phyloP scores from a whole-genome alignment of 1,140 invertebrate genomes.

The Heliconius himera region DNA sequence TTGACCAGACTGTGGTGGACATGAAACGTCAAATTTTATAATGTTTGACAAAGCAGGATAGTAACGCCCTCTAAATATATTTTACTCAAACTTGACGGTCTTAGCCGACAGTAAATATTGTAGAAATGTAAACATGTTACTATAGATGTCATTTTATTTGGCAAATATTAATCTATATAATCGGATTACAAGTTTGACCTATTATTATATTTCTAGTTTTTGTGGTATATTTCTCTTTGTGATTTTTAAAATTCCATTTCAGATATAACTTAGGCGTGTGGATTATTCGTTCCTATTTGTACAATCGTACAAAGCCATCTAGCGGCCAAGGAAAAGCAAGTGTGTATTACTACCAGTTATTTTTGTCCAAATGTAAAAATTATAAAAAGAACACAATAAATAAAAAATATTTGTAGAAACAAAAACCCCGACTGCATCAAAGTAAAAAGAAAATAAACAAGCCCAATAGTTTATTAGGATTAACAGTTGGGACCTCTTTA shows the following conservation, averaged over 20 bases:
- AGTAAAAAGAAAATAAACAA: too few relatives aligned
- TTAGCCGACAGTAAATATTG: not conserved
- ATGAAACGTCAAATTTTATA: conserved; percentile 43
- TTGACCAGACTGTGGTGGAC: conserved; percentile 53
- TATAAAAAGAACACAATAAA: too few relatives aligned
- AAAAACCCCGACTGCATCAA: too few relatives aligned
- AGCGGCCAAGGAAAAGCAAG: not conserved
- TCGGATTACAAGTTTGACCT: not conserved
- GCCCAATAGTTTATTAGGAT: too few relatives aligned
- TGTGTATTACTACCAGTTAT: not conserved
- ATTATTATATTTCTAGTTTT: not conserved
- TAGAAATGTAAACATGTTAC: not conserved
- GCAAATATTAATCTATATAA: not conserved
- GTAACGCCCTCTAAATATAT: conserved; percentile 1
- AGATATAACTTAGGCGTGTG: not conserved
- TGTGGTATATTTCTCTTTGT: too few relatives aligned
- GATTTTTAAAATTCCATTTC: not conserved
- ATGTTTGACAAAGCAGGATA: not conserved
- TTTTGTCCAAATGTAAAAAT: too few relatives aligned
- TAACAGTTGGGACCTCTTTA: too few relatives aligned
- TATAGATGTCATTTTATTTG: not conserved
- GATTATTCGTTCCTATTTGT: too few relatives aligned
- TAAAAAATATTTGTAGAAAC: too few relatives aligned
- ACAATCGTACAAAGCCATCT: not conserved
- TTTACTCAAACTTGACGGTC: not conserved